Conservation (phyloP, 2,888 invertebrate species). For the Drosophila algonquin region DNA sequence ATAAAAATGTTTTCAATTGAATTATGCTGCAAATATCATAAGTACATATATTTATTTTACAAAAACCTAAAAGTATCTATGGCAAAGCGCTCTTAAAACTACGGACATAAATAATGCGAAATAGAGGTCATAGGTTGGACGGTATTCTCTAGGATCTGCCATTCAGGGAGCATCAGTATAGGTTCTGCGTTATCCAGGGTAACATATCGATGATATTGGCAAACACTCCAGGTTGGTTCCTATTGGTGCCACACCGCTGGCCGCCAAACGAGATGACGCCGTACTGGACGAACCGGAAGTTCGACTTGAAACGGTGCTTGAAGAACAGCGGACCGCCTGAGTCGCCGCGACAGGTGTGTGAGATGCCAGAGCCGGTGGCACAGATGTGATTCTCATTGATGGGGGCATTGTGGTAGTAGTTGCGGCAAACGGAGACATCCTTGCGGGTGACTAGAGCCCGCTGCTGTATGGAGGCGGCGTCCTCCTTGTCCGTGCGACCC, state of each 20-base stretch:
- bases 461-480: slow-evolving; percentile 57
- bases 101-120: slow-evolving; percentile 47
- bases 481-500: slow-evolving; percentile 73
- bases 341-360: slow-evolving; percentile 76
- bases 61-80: slow-evolving; percentile 33
- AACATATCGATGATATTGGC: slow-evolving; percentile 85
- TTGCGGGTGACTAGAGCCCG: slow-evolving; percentile 64
- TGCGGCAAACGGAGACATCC: slow-evolving; percentile 58
- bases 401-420: slow-evolving; percentile 53
- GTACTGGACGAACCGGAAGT: slow-evolving; percentile 74
- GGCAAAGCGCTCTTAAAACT: slow-evolving; percentile 56
- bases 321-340: slow-evolving; percentile 79
- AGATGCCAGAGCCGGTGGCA: slow-evolving; percentile 70
- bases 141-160: background rate
- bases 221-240: slow-evolving; percentile 85
- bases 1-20: background rate
- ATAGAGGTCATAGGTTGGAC: background rate
- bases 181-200: slow-evolving; percentile 85
- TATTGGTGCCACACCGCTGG: slow-evolving; percentile 84
- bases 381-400: slow-evolving; percentile 72
- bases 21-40: slow-evolving; percentile 26
- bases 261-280: slow-evolving; percentile 88
- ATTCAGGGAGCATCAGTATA: slow-evolving; percentile 47
- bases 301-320: slow-evolving; percentile 51
- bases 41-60: slow-evolving; percentile 6